Base-by-base conservation (phyloP, 2,888 invertebrate species). In the Patella depressa region DNA sequence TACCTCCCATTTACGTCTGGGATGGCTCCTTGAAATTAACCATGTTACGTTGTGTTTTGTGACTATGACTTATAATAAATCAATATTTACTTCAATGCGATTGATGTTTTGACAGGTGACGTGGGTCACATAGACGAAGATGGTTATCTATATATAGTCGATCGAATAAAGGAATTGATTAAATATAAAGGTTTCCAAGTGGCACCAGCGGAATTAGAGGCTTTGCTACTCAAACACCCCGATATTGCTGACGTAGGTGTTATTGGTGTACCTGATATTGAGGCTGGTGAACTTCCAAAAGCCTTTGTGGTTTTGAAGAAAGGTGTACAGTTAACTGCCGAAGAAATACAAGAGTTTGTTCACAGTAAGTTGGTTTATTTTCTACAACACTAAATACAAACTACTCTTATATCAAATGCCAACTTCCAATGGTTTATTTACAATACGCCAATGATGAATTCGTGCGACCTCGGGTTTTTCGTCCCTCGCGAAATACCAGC, bases 101-200 rank as follows among this genome's bases (percentile, higher is more conserved):
- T 45, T 12, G 15, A 17, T 71, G 70, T 11, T 17, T 29, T 34
- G 55, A 24, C 72, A 96, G 96, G 88, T 95, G 74, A 92, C 95
- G 92, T 97, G 83, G 97, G 95, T 0, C 96, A 95, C 90, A 95
- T 94, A 85, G 96, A 97, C 88, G 90, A 94, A 0, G 94, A 96
- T 24, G 94, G 94, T 0, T 95, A 93, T 81, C 97, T 97, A 1
- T 97, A 96, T 89, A 92, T 96, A 74, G 96, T 97, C 83, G 97
- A 97, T 91, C 93, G 97, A 80, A 92, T 96, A 17, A 97, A 97
- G 90, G 97, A 97, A 89, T 93, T 97, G 54, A 97, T 97, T 86
- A 97, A 97, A 91, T 96, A 96, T 88, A 96, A 97, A 91, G 96
- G 95, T 57, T 54, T 29, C 11, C 53, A 74, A 57, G 80, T 78